These are phyloP conservation scores for Passer domesticus DNA, from an alignment of 2,113 vertebrate species.

Conservation along the genomic window DNA sequence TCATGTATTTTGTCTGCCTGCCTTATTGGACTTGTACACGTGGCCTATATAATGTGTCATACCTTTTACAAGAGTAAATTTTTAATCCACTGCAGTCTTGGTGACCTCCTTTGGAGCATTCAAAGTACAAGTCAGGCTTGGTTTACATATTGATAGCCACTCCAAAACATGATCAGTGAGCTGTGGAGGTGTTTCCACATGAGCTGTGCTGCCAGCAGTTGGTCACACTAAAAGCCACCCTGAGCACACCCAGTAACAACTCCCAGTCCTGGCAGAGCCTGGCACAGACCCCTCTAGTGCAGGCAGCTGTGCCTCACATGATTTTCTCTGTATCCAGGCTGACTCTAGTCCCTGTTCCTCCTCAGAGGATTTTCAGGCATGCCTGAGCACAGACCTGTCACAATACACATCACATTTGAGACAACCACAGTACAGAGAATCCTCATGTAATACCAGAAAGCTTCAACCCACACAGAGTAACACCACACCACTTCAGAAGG, in stretches of 20 bases:
- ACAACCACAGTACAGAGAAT: background rate
- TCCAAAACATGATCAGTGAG: background rate
- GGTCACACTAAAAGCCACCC: background rate
- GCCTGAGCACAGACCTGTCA: background rate
- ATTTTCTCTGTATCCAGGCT: background rate
- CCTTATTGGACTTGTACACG: background rate
- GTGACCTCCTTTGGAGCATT: slow-evolving; percentile 43
- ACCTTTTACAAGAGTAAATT: slow-evolving; percentile 13
- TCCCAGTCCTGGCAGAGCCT: background rate
- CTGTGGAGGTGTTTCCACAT: background rate
- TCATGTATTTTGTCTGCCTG: background rate
- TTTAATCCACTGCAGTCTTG: slow-evolving; percentile 36
- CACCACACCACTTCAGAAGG: background rate
- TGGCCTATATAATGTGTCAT: background rate
- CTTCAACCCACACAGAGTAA: background rate
- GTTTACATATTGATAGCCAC: slow-evolving; percentile 58
- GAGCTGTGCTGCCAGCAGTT: background rate
- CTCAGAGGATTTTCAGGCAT: background rate
- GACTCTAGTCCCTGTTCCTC: background rate
- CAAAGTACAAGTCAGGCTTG: slow-evolving; percentile 37
- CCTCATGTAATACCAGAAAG: background rate
- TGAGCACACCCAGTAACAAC: background rate
- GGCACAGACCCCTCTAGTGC: background rate
- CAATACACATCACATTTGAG: background rate
- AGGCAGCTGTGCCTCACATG: background rate